Conservation (phyloP, 2,113 vertebrate genomes). For the Orientallactaga bullata region DNA sequence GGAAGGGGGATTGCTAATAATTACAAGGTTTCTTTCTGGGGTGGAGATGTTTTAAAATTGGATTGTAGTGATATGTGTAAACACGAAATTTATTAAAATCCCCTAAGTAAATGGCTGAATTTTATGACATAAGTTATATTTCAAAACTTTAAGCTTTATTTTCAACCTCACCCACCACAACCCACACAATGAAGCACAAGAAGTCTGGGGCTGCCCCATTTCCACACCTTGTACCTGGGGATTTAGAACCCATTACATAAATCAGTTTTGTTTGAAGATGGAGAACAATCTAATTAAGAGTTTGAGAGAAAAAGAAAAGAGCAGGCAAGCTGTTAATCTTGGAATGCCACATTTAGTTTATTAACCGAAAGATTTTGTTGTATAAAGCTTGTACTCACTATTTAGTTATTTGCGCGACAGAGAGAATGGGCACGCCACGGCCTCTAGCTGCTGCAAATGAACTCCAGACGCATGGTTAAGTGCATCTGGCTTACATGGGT, state of each 20-base stretch:
- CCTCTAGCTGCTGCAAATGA: too few species aligned
- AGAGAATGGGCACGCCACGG: too few species aligned
- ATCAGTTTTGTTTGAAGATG: neutral
- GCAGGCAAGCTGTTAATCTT: too few species aligned
- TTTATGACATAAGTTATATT: neutral
- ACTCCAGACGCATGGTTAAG: too few species aligned
- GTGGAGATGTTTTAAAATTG: neutral
- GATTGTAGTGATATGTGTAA: neutral
- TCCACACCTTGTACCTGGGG: fast-evolving
- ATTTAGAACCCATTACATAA: neutral
- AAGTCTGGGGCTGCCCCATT: neutral
- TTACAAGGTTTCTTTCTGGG: neutral
- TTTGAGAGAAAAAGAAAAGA: too few species aligned
- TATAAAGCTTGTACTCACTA: too few species aligned
- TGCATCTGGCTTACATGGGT: too few species aligned
- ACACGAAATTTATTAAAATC: neutral
- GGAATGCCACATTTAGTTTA: too few species aligned
- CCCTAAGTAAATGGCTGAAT: neutral
- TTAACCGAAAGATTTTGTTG: too few species aligned
- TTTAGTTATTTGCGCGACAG: too few species aligned
- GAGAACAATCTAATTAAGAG: too few species aligned
- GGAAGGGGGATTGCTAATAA: neutral
- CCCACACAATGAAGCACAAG: neutral
- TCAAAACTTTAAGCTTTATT: neutral
- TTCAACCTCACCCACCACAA: neutral